Evolutionary conservation across 2,888 invertebrate genomes (phyloP).

Genomic region (Dynastes grantii): DNA sequence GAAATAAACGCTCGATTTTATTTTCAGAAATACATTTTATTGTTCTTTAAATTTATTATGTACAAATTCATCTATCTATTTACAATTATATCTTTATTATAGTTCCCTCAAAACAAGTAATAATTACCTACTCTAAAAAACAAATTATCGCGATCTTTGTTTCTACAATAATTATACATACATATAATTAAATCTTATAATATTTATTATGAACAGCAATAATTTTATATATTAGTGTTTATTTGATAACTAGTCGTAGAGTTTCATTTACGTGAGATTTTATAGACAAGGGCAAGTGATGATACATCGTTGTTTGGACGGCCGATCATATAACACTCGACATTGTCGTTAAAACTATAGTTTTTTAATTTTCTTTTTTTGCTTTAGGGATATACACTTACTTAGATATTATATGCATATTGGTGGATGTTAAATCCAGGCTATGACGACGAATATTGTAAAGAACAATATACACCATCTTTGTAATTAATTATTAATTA

Average conservation of each 20-base stretch:
- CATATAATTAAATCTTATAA: conserved; percentile 22
- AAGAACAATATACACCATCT: no score
- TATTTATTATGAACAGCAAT: conserved; percentile 31
- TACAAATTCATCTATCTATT: conserved; percentile 36
- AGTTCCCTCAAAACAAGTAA: conserved; percentile 10
- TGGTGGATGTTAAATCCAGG: no score
- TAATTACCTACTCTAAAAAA: conserved; percentile 6
- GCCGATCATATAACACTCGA: conserved; percentile 39
- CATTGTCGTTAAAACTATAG: conserved; percentile 6
- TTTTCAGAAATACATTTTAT: conserved; percentile 32
- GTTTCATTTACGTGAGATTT: conserved; percentile 43
- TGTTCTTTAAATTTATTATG: conserved; percentile 32
- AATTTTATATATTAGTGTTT: neutral
- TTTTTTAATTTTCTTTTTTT: neutral
- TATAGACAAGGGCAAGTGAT: conserved; percentile 41
- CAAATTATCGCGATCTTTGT: conserved; percentile 5
- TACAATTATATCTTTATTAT: conserved; percentile 24
- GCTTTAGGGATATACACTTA: neutral
- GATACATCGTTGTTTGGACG: conserved; percentile 34
- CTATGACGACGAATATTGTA: no score
- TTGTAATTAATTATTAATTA: no score
- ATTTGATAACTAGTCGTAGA: conserved; percentile 24
- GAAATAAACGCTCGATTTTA: neutral
- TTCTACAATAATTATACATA: conserved; percentile 9
- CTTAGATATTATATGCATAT: neutral